A percentile compares a stretch with the other conserved stretches of the same genome.
These are phyloP conservation scores for Drosophila lutescens DNA, from an alignment of 2,888 invertebrate genomes.

Conservation along the genomic window DNA sequence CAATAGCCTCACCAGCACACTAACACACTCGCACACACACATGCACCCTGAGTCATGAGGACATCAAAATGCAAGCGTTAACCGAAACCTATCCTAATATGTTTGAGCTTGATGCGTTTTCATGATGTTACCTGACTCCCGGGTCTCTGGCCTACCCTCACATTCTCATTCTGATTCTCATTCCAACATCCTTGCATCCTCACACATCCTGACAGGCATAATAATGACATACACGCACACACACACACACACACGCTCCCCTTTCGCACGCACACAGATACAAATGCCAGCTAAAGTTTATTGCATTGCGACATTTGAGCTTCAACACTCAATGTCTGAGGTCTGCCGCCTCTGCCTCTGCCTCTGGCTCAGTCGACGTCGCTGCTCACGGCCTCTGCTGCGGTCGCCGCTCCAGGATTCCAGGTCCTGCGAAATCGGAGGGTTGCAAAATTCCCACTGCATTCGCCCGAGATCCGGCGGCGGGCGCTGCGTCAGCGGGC, in stretches of 20 bases:
- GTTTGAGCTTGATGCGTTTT: conserved; percentile 78
- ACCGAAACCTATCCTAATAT: conserved; percentile 79
- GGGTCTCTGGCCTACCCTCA: conserved; percentile 54
- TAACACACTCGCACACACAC: conserved; percentile 2
- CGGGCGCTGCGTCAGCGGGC: conserved; percentile 56
- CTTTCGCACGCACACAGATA: conserved; percentile 29
- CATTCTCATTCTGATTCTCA: not conserved
- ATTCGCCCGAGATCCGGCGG: conserved; percentile 64
- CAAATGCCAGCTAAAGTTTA: conserved; percentile 62
- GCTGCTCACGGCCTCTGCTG: conserved; percentile 44
- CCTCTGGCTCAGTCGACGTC: conserved; percentile 26
- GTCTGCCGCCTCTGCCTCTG: conserved; percentile 57
- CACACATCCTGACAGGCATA: conserved; percentile 56
- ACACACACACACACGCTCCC: conserved; percentile 10
- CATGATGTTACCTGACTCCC: conserved; percentile 71
- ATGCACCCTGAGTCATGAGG: conserved; percentile 41
- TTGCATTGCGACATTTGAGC: conserved; percentile 78
- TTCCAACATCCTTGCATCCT: conserved; percentile 12
- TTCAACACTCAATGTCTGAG: conserved; percentile 76
- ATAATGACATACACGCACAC: conserved; percentile 60
- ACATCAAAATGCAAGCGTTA: conserved; percentile 74
- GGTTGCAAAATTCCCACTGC: conserved; percentile 74
- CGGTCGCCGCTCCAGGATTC: conserved; percentile 27
- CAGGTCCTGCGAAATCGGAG: conserved; percentile 49
- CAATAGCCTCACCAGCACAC: conserved; percentile 56